These are phyloP conservation scores for Pandemis heparana DNA, from an alignment of 2,888 invertebrate genomes.

Conservation along the genomic window DNA sequence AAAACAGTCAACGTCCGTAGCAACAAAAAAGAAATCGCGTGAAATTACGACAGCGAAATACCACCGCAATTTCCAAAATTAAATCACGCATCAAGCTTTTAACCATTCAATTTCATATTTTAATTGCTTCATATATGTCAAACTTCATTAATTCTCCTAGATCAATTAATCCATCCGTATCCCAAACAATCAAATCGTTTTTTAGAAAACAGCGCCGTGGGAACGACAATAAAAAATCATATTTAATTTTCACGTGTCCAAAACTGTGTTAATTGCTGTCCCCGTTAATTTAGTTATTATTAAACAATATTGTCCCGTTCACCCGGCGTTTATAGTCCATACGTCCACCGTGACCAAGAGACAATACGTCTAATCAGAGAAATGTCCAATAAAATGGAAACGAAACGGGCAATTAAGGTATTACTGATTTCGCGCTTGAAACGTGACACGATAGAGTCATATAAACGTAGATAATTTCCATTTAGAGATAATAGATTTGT, in stretches of 20 bases:
- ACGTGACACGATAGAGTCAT: conserved; percentile 21
- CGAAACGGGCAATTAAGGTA: conserved; percentile 22
- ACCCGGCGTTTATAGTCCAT: conserved; percentile 1
- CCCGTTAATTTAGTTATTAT: conserved; percentile 40
- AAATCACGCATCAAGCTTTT: background rate
- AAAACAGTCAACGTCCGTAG: background rate
- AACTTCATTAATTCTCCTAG: conserved; percentile 2
- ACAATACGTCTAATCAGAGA: conserved; percentile 29
- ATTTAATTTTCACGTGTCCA: background rate
- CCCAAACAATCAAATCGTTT: background rate
- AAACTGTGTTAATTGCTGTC: conserved; percentile 29
- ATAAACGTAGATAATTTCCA: conserved; percentile 14
- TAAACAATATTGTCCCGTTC: conserved; percentile 36
- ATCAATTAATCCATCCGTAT: conserved; percentile 16
- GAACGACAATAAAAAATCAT: conserved; percentile 25
- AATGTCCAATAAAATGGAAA: conserved; percentile 28
- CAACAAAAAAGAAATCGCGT: background rate
- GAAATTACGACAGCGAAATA: background rate
- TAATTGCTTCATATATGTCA: conserved; percentile 14
- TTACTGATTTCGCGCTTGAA: conserved; percentile 37
- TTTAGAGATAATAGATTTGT: conserved; percentile 10
- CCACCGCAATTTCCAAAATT: conserved; percentile 4
- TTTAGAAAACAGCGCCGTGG: conserved; percentile 17
- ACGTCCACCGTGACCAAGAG: conserved; percentile 30
- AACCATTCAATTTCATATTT: conserved; percentile 7